phyloP scores from a whole-genome alignment of 2,113 vertebrate species.

The Urocitellus parryii region DNA sequence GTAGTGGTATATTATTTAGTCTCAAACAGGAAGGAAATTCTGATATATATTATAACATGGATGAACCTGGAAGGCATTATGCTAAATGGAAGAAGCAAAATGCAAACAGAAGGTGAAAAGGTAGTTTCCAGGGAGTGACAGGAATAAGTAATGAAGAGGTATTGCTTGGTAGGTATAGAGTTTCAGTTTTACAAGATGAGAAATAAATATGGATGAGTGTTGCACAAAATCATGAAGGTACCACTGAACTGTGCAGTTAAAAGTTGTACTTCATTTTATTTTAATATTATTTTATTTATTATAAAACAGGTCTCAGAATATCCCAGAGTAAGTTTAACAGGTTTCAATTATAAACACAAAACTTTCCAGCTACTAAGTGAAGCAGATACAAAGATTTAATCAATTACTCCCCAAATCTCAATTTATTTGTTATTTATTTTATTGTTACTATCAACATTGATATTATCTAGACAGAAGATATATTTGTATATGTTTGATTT shows the following conservation, averaged over 20 bases:
- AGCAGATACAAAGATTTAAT: background rate
- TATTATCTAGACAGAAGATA: background rate
- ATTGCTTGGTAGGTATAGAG: background rate
- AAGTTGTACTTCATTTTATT: constrained; percentile 29
- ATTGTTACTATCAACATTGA: background rate
- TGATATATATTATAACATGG: too few relatives aligned
- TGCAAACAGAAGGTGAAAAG: background rate
- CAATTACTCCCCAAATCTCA: background rate
- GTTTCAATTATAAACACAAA: background rate
- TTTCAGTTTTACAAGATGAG: too few relatives aligned
- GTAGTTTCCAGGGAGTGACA: background rate
- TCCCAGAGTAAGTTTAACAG: constrained; percentile 15
- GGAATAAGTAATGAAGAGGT: background rate
- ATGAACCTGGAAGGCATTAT: too few relatives aligned
- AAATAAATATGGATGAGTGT: too few relatives aligned
- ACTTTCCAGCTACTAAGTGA: background rate
- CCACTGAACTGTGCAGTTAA: background rate
- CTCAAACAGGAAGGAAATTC: too few relatives aligned
- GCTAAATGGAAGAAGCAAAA: too few relatives aligned
- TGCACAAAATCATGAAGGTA: too few relatives aligned
- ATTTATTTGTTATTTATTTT: background rate
- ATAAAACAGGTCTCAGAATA: constrained; percentile 16
- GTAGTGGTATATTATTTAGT: background rate
- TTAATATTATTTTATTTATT: constrained; percentile 55
- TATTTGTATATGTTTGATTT: too few relatives aligned